Percentiles rank a stretch among this genome's conserved stretches.
Conservation (phyloP, 2,113 vertebrate genomes). For the Trogon melanurus region DNA sequence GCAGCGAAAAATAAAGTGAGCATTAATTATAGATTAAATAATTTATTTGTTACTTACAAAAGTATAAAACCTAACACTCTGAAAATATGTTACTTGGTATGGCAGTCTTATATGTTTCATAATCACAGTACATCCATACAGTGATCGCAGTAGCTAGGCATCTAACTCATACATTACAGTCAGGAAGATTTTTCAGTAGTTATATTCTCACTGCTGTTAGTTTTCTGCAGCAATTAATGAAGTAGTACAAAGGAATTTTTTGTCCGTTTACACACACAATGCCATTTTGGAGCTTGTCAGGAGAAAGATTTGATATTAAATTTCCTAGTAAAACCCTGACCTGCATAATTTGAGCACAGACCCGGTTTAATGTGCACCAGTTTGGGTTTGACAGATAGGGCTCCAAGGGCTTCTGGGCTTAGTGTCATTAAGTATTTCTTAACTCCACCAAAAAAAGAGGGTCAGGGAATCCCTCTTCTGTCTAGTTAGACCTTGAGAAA, state of each 20-base stretch:
- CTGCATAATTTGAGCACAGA: not conserved
- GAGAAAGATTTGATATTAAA: not conserved
- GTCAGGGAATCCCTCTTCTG: not conserved
- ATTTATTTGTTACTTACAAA: not conserved
- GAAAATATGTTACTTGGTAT: not conserved
- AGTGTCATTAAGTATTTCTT: not conserved
- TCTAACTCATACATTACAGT: not conserved
- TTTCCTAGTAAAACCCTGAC: not conserved
- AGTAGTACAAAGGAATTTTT: not conserved
- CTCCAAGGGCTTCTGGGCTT: not conserved
- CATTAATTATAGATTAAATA: not conserved
- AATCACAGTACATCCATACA: not conserved
- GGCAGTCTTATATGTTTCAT: not conserved
- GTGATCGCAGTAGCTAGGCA: not conserved
- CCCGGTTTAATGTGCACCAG: not conserved
- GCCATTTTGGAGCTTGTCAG: not conserved
- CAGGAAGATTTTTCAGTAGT: not conserved
- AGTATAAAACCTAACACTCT: not conserved
- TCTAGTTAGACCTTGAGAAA: not conserved
- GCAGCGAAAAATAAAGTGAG: not conserved
- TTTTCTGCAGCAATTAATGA: not conserved
- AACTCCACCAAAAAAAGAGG: not conserved
- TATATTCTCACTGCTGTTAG: not conserved
- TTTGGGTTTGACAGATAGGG: not conserved
- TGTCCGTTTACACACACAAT: not conserved